phyloP scores from a whole-genome alignment of 2,888 invertebrate genomes.

The Plebejus anna region DNA sequence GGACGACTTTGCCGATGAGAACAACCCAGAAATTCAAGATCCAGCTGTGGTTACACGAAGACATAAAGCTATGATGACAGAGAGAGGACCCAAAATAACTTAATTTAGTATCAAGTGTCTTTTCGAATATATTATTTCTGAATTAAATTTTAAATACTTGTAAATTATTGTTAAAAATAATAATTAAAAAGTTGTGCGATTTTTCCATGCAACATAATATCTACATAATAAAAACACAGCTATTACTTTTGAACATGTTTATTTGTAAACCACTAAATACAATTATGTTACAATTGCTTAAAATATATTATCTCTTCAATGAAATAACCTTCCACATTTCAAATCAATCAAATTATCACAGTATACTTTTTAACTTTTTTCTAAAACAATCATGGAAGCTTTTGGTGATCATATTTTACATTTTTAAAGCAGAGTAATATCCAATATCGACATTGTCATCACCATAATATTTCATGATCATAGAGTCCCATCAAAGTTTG shows the following conservation, averaged over 20 bases:
- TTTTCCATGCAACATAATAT: neutral
- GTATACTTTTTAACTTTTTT: conserved; percentile 1
- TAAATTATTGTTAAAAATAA: too few relatives aligned
- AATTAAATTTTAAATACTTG: too few relatives aligned
- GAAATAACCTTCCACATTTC: neutral
- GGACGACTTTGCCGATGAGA: conserved; percentile 82
- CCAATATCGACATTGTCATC: neutral
- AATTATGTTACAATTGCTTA: conserved; percentile 7
- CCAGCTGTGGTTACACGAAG: conserved; percentile 68
- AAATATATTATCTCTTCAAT: conserved; percentile 23
- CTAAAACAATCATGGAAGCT: neutral
- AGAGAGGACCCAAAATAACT: conserved; percentile 79
- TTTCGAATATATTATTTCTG: too few relatives aligned
- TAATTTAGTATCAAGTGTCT: conserved; percentile 43
- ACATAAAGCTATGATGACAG: conserved; percentile 66
- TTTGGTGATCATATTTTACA: neutral
- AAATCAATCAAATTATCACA: conserved; percentile 23
- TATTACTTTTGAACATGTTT: conserved; percentile 3
- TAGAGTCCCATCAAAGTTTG: neutral
- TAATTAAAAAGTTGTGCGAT: neutral
- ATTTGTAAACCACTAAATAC: conserved; percentile 19
- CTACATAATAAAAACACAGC: neutral
- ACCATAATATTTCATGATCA: neutral
- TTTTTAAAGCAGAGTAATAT: neutral
- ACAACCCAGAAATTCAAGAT: conserved; percentile 66